phyloP scores from a whole-genome alignment of 2,113 vertebrate species.

The Amphilophus citrinellus region DNA sequence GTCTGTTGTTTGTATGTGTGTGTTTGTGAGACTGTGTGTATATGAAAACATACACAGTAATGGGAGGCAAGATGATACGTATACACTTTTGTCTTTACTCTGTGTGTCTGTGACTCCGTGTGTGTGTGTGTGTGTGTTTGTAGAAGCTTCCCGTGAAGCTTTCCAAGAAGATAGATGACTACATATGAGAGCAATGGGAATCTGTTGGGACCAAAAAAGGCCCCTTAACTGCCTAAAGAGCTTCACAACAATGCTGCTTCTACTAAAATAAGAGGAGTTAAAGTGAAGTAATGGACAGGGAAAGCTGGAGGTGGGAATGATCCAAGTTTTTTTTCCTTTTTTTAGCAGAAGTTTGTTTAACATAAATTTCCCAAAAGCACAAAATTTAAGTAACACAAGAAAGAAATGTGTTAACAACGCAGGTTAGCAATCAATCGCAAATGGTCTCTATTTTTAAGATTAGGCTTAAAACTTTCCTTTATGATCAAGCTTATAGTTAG shows the following conservation, averaged over 20 bases:
- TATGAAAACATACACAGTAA: conserved; percentile 37
- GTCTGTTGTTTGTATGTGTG: background rate
- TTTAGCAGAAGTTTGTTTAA: background rate
- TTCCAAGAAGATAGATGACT: conserved; percentile 46
- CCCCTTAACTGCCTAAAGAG: conserved; percentile 1
- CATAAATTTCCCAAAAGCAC: background rate
- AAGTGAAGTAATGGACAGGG: background rate
- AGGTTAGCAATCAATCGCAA: background rate
- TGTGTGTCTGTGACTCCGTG: background rate
- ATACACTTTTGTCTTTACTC: conserved; percentile 17
- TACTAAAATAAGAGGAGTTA: conserved; percentile 13
- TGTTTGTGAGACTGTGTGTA: background rate
- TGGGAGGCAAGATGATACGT: conserved; percentile 31
- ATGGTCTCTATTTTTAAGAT: too few relatives aligned
- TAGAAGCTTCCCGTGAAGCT: conserved; percentile 50
- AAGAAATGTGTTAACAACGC: background rate
- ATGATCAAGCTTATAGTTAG: too few relatives aligned
- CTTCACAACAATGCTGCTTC: background rate
- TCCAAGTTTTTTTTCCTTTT: background rate
- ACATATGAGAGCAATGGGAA: conserved; percentile 12
- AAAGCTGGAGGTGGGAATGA: conserved; percentile 1
- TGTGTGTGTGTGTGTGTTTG: conserved; percentile 29
- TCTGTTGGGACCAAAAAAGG: conserved; percentile 34
- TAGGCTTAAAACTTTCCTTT: too few relatives aligned
- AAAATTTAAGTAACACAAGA: background rate